phyloP scores from a whole-genome alignment of 2,113 vertebrate genomes.

The Macroglossus sobrinus region DNA sequence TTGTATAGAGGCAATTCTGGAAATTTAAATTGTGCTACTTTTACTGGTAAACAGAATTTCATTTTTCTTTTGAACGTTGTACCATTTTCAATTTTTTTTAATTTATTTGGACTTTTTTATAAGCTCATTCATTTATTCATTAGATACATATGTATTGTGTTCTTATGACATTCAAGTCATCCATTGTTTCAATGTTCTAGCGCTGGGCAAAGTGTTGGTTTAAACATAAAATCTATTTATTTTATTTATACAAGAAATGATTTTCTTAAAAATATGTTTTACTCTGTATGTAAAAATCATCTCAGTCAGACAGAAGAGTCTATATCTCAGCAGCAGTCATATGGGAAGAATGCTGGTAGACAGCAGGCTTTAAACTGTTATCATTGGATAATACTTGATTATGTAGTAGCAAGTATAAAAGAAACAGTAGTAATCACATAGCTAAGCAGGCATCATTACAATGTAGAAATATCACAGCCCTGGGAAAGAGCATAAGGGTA shows the following conservation, averaged over 20 bases:
- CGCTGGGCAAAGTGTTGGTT: neutral
- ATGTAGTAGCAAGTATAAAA: neutral
- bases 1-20: neutral
- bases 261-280: neutral
- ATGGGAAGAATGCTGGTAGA: neutral
- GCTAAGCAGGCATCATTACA: neutral
- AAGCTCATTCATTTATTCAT: neutral
- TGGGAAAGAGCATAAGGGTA: neutral
- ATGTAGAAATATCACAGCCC: neutral
- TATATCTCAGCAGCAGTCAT: neutral
- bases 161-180: neutral
- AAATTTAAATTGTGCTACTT: neutral
- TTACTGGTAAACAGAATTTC: neutral
- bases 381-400: neutral
- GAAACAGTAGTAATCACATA: neutral
- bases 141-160: neutral
- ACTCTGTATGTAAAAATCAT: neutral
- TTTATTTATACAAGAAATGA: neutral
- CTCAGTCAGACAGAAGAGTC: neutral
- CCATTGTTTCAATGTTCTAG: neutral
- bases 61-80: neutral
- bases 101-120: neutral
- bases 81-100: neutral
- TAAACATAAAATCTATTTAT: neutral
- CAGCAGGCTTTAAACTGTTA: neutral